phyloP scores from a whole-genome alignment of 35 echinoderm and acorn worm genomes.

The Ptychodera flava region DNA sequence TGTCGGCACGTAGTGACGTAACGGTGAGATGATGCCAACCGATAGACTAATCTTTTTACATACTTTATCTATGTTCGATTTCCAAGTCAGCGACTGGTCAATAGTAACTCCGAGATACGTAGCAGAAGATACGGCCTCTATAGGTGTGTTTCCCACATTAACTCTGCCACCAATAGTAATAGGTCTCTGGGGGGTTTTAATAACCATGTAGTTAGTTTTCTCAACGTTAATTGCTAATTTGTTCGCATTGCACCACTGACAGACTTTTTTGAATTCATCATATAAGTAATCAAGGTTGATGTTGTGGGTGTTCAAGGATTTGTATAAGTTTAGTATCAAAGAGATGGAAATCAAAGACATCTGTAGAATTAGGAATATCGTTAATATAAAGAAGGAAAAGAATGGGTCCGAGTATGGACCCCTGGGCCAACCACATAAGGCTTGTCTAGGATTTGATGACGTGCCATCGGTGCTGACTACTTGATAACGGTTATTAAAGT shows the following conservation, averaged over 20 bases:
- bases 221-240: constrained; percentile 17
- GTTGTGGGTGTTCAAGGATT: not conserved
- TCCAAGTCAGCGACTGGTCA: constrained; percentile 10
- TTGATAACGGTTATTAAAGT: constrained; percentile 23
- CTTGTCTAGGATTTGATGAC: not conserved
- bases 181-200: not conserved
- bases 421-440: constrained; percentile 13
- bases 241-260: constrained; percentile 15
- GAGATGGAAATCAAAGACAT: not conserved
- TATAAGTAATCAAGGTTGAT: not conserved
- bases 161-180: not conserved
- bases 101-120: constrained; percentile 10
- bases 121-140: not conserved
- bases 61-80: not conserved
- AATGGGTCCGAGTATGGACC: constrained; percentile 11
- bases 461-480: not conserved
- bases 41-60: not conserved
- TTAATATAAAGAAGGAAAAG: constrained; percentile 23
- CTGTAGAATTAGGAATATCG: constrained; percentile 7
- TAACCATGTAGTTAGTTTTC: constrained; percentile 33
- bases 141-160: constrained; percentile 8
- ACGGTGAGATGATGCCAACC: not conserved
- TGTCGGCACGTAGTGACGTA: not conserved
- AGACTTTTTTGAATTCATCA: not conserved
- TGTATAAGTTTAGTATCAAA: not conserved